These are phyloP conservation scores for Brachypalpus laphriformis DNA, from an alignment of 2,888 invertebrate species.

Conservation along the genomic window DNA sequence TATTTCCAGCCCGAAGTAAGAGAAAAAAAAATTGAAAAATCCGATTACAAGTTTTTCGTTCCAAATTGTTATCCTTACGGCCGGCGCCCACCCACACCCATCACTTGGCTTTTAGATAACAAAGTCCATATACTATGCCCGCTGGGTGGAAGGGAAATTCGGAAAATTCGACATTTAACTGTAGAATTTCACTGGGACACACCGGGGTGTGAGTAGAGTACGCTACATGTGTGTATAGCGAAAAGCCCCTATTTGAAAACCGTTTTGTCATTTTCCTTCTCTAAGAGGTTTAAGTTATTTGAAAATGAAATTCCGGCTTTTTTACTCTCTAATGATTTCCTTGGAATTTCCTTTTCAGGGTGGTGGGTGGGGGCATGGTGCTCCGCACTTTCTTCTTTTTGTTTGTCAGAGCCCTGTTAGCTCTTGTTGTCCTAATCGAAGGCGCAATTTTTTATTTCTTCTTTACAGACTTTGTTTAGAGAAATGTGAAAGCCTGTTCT, in stretches of 20 bases:
- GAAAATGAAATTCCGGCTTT: constrained; percentile 73
- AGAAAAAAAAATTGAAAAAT: constrained; percentile 38
- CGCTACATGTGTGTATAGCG: background rate
- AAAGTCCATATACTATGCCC: constrained; percentile 21
- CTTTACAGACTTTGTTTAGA: constrained; percentile 49
- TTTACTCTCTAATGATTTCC: constrained; percentile 71
- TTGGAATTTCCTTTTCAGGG: constrained; percentile 58
- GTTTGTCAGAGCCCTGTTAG: constrained; percentile 53
- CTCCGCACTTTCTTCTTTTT: constrained; percentile 19
- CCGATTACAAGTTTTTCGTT: constrained; percentile 67
- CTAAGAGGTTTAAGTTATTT: constrained; percentile 74
- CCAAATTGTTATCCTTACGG: constrained; percentile 52
- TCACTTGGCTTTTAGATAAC: constrained; percentile 30
- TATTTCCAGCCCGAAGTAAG: background rate
- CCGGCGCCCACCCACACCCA: constrained; percentile 14
- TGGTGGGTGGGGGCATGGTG: background rate
- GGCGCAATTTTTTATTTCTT: constrained; percentile 35
- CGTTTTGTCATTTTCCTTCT: constrained; percentile 66
- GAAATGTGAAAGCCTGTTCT: constrained; percentile 51
- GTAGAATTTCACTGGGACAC: constrained; percentile 39
- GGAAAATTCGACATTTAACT: constrained; percentile 62
- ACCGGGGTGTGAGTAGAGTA: background rate
- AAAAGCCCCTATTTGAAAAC: constrained; percentile 68
- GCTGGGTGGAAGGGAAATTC: constrained; percentile 49
- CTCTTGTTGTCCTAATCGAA: constrained; percentile 71